Evolutionary conservation across 2,113 vertebrate genomes (phyloP).

Genomic region (Chiloscyllium plagiosum): DNA sequence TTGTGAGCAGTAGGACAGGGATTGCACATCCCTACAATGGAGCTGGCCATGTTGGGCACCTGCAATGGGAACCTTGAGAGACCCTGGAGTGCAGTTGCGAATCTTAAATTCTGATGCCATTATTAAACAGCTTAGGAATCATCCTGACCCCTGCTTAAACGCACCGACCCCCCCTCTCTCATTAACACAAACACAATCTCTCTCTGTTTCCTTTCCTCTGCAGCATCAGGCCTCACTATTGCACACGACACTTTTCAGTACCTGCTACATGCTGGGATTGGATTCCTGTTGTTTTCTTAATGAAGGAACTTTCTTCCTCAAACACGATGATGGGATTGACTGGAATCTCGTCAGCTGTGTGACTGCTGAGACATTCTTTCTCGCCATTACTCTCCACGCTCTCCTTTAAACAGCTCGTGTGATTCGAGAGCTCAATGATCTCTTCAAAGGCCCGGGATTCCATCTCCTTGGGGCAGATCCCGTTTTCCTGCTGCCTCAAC

Average conservation of each 20-base stretch:
- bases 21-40: too few species aligned
- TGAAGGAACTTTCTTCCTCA: slow-evolving; percentile 74
- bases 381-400: slow-evolving; percentile 46
- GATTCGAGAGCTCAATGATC: slow-evolving; percentile 67
- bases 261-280: slow-evolving; percentile 88
- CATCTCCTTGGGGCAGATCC: slow-evolving; percentile 67
- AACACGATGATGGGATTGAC: slow-evolving; percentile 74
- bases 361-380: slow-evolving; percentile 56
- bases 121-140: too few species aligned
- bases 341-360: slow-evolving; percentile 44
- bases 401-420: slow-evolving; percentile 46
- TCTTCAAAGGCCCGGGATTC: slow-evolving; percentile 52
- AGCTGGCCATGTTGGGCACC: too few species aligned
- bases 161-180: background rate
- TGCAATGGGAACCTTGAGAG: too few species aligned
- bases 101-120: too few species aligned
- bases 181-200: background rate
- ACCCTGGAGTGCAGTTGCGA: too few species aligned
- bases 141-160: too few species aligned
- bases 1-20: too few species aligned
- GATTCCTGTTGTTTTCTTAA: slow-evolving; percentile 73
- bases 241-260: slow-evolving; percentile 44
- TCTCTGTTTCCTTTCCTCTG: background rate
- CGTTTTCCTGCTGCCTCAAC: slow-evolving; percentile 74
- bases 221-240: background rate